These are phyloP conservation scores for Dynastes tityus DNA, from an alignment of 2,888 invertebrate genomes.

Conservation along the genomic window DNA sequence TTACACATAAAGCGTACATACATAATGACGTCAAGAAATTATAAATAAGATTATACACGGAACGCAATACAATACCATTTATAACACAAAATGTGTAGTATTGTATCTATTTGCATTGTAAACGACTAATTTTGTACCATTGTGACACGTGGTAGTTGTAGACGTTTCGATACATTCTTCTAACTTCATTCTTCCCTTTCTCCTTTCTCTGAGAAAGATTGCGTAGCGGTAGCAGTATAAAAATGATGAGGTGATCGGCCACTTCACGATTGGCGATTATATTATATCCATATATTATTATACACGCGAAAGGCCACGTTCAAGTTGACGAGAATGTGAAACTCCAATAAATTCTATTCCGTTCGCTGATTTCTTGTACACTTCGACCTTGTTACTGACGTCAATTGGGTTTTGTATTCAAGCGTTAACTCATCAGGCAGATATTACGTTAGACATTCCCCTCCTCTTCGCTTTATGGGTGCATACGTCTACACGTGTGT, in stretches of 20 bases:
- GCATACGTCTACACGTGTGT: slow-evolving; percentile 10
- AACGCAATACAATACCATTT: slow-evolving; percentile 29
- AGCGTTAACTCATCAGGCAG: slow-evolving; percentile 2
- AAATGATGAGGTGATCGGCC: background rate
- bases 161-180: background rate
- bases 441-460: slow-evolving; percentile 24
- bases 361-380: slow-evolving; percentile 9
- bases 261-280: background rate
- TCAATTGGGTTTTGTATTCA: slow-evolving; percentile 27
- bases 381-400: slow-evolving; percentile 30
- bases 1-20: slow-evolving; percentile 12
- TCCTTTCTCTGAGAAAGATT: background rate
- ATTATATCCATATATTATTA: background rate
- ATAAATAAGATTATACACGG: slow-evolving; percentile 33
- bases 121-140: background rate
- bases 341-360: slow-evolving; percentile 14
- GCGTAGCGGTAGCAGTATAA: background rate
- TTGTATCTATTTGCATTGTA: slow-evolving; percentile 7
- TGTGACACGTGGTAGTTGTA: background rate
- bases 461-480: slow-evolving; percentile 1
- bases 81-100: background rate
- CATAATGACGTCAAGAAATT: slow-evolving; percentile 39
- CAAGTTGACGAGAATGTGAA: slow-evolving; percentile 2
- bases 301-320: slow-evolving; percentile 1
- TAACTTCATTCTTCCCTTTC: background rate